Evolutionary conservation across 2,888 invertebrate genomes (phyloP).

Genomic region (Cosmorhoe ocellata): DNA sequence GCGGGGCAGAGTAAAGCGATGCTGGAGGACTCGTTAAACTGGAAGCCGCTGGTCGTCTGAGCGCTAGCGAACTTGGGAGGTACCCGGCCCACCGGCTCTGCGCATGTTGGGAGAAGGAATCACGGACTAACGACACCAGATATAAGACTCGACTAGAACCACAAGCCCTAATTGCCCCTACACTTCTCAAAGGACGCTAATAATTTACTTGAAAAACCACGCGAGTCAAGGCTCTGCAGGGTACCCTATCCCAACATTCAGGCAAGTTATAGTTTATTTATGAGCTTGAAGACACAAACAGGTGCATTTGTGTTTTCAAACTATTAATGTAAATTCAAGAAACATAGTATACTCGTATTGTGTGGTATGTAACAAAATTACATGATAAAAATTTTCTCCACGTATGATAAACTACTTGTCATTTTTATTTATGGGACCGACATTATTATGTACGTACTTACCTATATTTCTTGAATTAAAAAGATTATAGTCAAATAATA

Average conservation of each 20-base stretch:
- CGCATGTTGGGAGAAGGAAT: slow-evolving; percentile 81
- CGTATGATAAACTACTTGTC: neutral
- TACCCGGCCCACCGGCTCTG: slow-evolving; percentile 86
- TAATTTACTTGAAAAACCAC: slow-evolving; percentile 31
- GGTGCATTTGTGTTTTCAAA: slow-evolving; percentile 50
- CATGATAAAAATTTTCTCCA: neutral
- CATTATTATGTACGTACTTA: slow-evolving; percentile 20
- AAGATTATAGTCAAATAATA: neutral
- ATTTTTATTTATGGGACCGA: neutral
- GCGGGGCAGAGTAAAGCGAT: slow-evolving; percentile 86
- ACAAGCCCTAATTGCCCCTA: slow-evolving; percentile 51
- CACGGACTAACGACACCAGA: slow-evolving; percentile 55
- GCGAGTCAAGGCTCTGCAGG: slow-evolving; percentile 85
- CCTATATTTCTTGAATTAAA: slow-evolving; percentile 36
- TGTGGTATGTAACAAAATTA: neutral
- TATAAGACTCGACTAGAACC: slow-evolving; percentile 29
- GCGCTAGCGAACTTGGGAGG: slow-evolving; percentile 84
- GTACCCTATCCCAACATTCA: slow-evolving; percentile 99
- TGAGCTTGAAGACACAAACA: slow-evolving; percentile 61
- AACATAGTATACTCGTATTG: slow-evolving; percentile 16
- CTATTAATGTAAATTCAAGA: slow-evolving; percentile 31
- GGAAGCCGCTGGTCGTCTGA: slow-evolving; percentile 84
- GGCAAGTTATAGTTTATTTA: slow-evolving; percentile 83
- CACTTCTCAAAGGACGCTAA: slow-evolving; percentile 40
- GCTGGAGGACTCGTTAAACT: slow-evolving; percentile 73